Evolutionary conservation across 2,113 vertebrate species (phyloP).

Genomic region (Ellobius talpinus): DNA sequence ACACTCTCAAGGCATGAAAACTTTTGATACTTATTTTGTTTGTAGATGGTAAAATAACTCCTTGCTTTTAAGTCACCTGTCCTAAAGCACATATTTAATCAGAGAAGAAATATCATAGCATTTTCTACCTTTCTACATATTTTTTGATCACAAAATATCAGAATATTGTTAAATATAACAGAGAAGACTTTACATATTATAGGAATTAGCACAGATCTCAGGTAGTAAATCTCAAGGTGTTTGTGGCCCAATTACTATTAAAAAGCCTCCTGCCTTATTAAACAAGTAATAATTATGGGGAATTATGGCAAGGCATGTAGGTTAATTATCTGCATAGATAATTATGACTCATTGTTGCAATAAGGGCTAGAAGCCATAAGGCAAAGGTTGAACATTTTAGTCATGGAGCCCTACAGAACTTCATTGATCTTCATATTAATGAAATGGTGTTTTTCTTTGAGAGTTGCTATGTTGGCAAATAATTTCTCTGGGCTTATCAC

Average conservation of each 20-base stretch:
- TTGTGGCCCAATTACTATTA: background rate
- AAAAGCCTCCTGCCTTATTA: background rate
- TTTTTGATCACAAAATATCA: background rate
- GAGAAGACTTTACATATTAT: background rate
- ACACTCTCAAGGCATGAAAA: background rate
- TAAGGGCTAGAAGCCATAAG: background rate
- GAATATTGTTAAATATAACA: background rate
- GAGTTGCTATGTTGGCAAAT: background rate
- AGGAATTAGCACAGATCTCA: background rate
- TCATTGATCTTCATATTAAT: constrained; percentile 36
- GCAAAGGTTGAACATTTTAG: background rate
- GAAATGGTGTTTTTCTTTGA: background rate
- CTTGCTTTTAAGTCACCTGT: background rate
- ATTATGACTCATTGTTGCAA: background rate
- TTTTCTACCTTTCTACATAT: background rate
- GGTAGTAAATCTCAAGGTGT: background rate
- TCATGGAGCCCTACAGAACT: background rate
- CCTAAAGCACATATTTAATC: background rate
- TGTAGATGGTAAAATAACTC: constrained; percentile 22
- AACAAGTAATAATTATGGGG: background rate
- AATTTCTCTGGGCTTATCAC: background rate
- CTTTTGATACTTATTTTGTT: constrained; percentile 21
- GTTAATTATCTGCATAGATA: background rate
- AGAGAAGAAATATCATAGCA: background rate
- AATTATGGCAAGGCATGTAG: background rate